Evolutionary conservation across 2,888 invertebrate species (phyloP).

Genomic region (Portevinia maculata): DNA sequence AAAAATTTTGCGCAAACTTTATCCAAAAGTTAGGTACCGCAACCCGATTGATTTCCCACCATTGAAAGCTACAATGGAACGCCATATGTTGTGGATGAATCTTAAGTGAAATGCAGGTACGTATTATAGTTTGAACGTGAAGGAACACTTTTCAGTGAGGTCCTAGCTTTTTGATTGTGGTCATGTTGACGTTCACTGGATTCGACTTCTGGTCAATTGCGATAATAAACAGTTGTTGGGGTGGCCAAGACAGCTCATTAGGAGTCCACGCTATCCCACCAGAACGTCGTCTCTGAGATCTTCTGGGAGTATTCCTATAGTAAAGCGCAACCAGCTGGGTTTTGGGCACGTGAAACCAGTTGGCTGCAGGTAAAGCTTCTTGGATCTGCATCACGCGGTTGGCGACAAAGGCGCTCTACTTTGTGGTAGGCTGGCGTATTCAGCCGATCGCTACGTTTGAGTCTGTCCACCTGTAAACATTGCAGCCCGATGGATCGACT

Average conservation of each 20-base stretch:
- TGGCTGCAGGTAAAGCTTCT: not conserved
- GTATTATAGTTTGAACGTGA: constrained; percentile 1
- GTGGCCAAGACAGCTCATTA: constrained; percentile 2
- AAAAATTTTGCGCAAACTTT: not conserved
- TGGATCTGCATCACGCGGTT: constrained; percentile 15
- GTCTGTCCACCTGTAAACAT: constrained; percentile 27
- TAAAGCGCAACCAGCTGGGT: constrained; percentile 19
- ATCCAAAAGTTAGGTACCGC: not conserved
- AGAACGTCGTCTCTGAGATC: not conserved
- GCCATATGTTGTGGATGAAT: constrained; percentile 10
- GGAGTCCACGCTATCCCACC: not conserved
- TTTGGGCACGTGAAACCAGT: constrained; percentile 14
- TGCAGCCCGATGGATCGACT: constrained; percentile 8
- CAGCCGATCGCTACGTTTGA: constrained; percentile 8
- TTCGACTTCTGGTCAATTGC: constrained; percentile 2
- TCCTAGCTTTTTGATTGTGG: constrained; percentile 6
- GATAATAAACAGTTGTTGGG: constrained; percentile 14
- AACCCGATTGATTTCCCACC: not conserved
- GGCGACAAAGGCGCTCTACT: constrained; percentile 12
- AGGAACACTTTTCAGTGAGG: constrained; percentile 6
- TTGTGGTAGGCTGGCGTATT: constrained; percentile 4
- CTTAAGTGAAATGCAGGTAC: constrained; percentile 9
- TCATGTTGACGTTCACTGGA: constrained; percentile 3
- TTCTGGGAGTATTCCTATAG: constrained; percentile 10
- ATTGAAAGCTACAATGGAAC: not conserved